phyloP scores from a whole-genome alignment of 37 sponge, comb jelly and placozoan genomes.

The Ephydatia muelleri region DNA sequence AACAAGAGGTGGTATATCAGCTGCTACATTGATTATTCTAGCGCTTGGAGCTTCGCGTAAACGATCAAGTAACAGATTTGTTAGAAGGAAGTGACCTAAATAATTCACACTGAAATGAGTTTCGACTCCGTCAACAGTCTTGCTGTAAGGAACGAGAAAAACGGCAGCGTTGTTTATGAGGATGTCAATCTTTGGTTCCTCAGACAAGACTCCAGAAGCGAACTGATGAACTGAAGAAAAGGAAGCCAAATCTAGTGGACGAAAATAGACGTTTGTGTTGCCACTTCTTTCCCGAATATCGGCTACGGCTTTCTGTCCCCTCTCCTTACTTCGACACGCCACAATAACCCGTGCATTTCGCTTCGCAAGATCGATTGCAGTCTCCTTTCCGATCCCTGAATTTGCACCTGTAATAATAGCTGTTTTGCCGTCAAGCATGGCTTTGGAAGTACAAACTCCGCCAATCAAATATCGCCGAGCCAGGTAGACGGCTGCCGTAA shows the following conservation, averaged over 20 bases:
- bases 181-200: conserved; percentile 27
- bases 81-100: conserved; percentile 38
- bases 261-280: conserved; percentile 15
- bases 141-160: neutral
- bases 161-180: conserved; percentile 48
- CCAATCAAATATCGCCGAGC: neutral
- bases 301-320: neutral
- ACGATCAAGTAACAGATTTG: conserved; percentile 34
- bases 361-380: conserved; percentile 3
- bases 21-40: conserved; percentile 23
- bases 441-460: neutral
- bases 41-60: conserved; percentile 19
- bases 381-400: conserved; percentile 1
- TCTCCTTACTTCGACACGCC: conserved; percentile 3
- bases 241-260: conserved; percentile 26
- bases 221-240: conserved; percentile 21
- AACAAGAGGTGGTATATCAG: neutral
- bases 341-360: neutral
- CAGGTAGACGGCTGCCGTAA: neutral
- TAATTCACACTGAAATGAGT: conserved; percentile 43
- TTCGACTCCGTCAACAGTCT: conserved; percentile 32
- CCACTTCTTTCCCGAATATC: neutral
- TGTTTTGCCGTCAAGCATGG: neutral
- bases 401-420: neutral
- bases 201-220: conserved; percentile 14